Base-by-base conservation (phyloP, 2,113 vertebrate species). In the Leuciscus idus region DNA sequence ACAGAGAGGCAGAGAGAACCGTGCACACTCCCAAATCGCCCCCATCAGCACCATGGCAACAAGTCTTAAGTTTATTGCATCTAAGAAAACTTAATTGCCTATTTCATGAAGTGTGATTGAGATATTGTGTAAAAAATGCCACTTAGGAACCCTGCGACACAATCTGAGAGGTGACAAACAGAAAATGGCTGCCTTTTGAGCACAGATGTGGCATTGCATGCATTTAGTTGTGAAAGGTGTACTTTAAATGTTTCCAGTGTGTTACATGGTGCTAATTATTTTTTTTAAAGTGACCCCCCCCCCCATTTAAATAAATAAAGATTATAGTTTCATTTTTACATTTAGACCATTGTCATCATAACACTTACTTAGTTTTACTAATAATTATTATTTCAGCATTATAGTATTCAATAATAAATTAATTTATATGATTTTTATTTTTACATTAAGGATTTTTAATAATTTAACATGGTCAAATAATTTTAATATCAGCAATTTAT, bases 91-190 rank as follows among this genome's bases (percentile, higher is more conserved):
- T 70, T 57, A 68, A 88, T 76, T 82, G 73, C 26, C 1, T 17
- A 46, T 33, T 62, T 21, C 68, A 15, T 30, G 68, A 85, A 48
- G 72, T 61, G 48, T 85, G 78, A 81, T 46, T 81, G 77, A 68
- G 77, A 68, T 66, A 46, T 75, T 85, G 55, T 62, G 43, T 39
- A 28, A 77, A 80, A 81, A 36, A 52, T n/a, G 43, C 23, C 50
- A 79, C 48, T 28, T 72, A 74, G 4, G 52, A 50, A 30, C 64
- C 74, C 55, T 12, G 50, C 39, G 78, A 43, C 73, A 66, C 28
- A 52, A 57, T 23, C 17, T 6, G 52, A 62, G 39, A 80, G 36
- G 75, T 75, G 83, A 80, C 1, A 9, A 66, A 62, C n/a, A 30
- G 11, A 62, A 77, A 30, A 57, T 62, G 11, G 11, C 13, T 68